phyloP scores from a whole-genome alignment of 2,888 invertebrate species.

The Lomographa bimaculata region DNA sequence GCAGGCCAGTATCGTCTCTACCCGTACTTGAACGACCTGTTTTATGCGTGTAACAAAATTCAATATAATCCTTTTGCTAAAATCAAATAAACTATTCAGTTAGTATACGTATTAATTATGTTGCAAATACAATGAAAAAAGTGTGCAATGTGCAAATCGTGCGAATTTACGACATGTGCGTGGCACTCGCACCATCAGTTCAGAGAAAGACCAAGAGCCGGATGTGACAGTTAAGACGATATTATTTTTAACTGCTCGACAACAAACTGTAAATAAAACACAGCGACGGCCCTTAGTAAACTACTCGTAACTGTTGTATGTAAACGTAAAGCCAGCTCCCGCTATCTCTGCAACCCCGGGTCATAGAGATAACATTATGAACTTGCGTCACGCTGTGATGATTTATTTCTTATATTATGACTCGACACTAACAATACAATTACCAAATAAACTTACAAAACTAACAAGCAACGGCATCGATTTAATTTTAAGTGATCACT shows the following conservation, averaged over 20 bases:
- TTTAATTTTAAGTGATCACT: slow-evolving; percentile 15
- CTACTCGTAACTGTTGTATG: slow-evolving; percentile 66
- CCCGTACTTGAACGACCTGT: slow-evolving; percentile 8
- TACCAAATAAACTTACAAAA: slow-evolving; percentile 7
- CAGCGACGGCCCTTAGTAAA: slow-evolving; percentile 60
- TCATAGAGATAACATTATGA: slow-evolving; percentile 71
- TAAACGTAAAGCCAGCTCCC: slow-evolving; percentile 47
- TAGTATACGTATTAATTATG: too few species aligned
- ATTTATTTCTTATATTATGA: slow-evolving; percentile 36
- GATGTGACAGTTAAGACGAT: slow-evolving; percentile 51
- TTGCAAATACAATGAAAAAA: slow-evolving; percentile 4
- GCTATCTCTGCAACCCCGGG: slow-evolving; percentile 56
- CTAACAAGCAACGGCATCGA: slow-evolving; percentile 6
- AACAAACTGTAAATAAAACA: slow-evolving; percentile 63
- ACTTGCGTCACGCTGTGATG: slow-evolving; percentile 66
- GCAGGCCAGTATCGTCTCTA: not conserved
- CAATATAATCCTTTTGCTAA: too few species aligned
- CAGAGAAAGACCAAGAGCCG: slow-evolving; percentile 50
- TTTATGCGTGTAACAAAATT: too few species aligned
- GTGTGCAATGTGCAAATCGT: slow-evolving; percentile 32
- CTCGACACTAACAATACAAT: slow-evolving; percentile 21
- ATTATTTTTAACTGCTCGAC: slow-evolving; percentile 53
- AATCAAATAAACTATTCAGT: too few species aligned
- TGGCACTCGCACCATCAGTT: slow-evolving; percentile 39
- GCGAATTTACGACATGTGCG: slow-evolving; percentile 39